Conservation (phyloP, 2,888 invertebrate genomes). For the Dicranocentrus wangi region DNA sequence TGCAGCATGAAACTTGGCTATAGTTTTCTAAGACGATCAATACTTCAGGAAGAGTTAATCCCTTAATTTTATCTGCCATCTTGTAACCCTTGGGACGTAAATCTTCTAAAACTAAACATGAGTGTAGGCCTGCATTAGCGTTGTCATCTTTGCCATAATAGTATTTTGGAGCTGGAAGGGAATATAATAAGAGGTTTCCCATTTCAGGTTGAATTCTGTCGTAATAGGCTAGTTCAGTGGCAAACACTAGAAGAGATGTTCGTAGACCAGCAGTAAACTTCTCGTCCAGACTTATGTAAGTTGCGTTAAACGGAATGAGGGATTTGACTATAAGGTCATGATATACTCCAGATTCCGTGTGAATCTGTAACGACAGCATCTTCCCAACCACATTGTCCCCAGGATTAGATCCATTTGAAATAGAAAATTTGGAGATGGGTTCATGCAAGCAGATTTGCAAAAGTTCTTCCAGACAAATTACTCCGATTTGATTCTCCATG, state of each 20-base stretch:
- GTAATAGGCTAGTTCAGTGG: conserved; percentile 43
- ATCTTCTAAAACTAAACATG: conserved; percentile 65
- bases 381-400: conserved; percentile 56
- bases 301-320: conserved; percentile 10
- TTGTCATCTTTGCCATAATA: conserved; percentile 30
- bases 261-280: background rate
- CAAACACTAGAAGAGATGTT: background rate
- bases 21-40: conserved; percentile 54
- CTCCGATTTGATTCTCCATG: too few species aligned
- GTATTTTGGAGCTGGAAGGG: conserved; percentile 51
- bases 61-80: conserved; percentile 67
- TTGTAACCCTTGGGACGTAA: conserved; percentile 64
- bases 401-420: conserved; percentile 43
- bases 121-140: conserved; percentile 11
- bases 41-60: conserved; percentile 51
- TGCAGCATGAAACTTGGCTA: conserved; percentile 66
- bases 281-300: background rate
- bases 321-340: conserved; percentile 52
- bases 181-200: background rate
- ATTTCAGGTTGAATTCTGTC: conserved; percentile 23
- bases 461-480: background rate
- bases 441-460: background rate
- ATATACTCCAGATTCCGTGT: conserved; percentile 20
- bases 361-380: conserved; percentile 20
- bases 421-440: conserved; percentile 8